phyloP scores from a whole-genome alignment of 2,888 invertebrate species.

The Scrobipalpa atriplicella region DNA sequence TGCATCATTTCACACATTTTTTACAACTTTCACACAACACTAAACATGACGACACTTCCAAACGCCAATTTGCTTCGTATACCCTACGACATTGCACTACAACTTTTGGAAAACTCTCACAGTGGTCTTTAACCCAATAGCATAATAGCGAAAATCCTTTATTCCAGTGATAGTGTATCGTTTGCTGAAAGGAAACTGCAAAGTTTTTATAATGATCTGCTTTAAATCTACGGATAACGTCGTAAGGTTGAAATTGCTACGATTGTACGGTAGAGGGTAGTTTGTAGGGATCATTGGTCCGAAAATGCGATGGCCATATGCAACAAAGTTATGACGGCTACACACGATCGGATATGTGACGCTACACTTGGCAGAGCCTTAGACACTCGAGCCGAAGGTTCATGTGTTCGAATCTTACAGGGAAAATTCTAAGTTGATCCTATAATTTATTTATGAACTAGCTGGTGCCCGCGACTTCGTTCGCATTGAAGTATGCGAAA shows the following conservation, averaged over 20 bases:
- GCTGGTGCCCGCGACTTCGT: no score
- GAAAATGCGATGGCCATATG: slow-evolving; percentile 28
- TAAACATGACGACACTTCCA: slow-evolving; percentile 24
- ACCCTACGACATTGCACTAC: slow-evolving; percentile 13
- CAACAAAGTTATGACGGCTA: slow-evolving; percentile 27
- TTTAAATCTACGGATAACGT: not conserved
- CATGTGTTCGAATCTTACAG: no score
- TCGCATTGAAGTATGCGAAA: no score
- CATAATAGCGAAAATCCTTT: slow-evolving; percentile 19
- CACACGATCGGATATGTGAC: slow-evolving; percentile 4
- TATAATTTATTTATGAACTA: no score
- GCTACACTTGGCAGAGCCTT: not conserved
- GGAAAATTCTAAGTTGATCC: no score
- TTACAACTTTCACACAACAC: slow-evolving; percentile 22
- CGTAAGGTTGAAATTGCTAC: slow-evolving; percentile 1
- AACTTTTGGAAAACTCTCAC: slow-evolving; percentile 3
- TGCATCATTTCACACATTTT: slow-evolving; percentile 23
- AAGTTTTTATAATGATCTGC: not conserved
- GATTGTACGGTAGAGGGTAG: not conserved
- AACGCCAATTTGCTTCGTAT: slow-evolving; percentile 24
- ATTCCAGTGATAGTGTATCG: slow-evolving; percentile 16
- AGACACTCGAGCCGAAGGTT: no score
- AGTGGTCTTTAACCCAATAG: slow-evolving; percentile 14
- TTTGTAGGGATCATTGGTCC: slow-evolving; percentile 21
- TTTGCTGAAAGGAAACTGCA: slow-evolving; percentile 11